These are phyloP conservation scores for Strigamia maritima DNA, from an alignment of 2,888 invertebrate species.

Conservation along the genomic window DNA sequence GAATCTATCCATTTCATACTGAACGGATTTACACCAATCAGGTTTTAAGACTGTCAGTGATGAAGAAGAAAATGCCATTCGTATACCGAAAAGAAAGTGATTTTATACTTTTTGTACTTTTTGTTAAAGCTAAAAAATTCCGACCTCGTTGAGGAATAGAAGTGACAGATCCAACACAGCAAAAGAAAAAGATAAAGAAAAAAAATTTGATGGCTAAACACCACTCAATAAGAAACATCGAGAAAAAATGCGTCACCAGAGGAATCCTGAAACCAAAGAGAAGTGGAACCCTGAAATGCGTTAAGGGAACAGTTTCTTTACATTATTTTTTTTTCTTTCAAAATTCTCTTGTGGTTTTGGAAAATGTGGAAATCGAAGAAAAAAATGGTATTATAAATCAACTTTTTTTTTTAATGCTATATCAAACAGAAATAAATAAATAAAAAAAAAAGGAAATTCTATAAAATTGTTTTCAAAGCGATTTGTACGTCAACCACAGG, in stretches of 20 bases:
- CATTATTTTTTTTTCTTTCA: neutral
- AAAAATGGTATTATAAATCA: neutral
- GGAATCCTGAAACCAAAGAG: constrained; percentile 20
- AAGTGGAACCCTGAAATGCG: neutral
- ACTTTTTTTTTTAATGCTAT: neutral
- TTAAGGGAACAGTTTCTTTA: constrained; percentile 6
- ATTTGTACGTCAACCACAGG: neutral
- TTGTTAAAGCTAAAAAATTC: neutral
- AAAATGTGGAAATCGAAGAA: neutral
- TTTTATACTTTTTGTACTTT: neutral
- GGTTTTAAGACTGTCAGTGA: neutral
- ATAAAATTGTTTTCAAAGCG: neutral
- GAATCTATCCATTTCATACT: neutral
- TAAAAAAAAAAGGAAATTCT: no score
- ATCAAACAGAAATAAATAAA: neutral
- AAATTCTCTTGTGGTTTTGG: neutral
- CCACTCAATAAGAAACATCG: constrained; percentile 16
- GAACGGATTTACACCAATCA: neutral
- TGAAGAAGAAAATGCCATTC: neutral
- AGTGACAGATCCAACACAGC: neutral
- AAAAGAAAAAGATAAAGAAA: neutral
- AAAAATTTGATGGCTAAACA: constrained; percentile 11
- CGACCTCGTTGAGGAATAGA: neutral
- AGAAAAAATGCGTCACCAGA: constrained; percentile 5
- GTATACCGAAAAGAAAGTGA: neutral